phyloP scores from a whole-genome alignment of 2,888 invertebrate species.

The Apodemia duryi region DNA sequence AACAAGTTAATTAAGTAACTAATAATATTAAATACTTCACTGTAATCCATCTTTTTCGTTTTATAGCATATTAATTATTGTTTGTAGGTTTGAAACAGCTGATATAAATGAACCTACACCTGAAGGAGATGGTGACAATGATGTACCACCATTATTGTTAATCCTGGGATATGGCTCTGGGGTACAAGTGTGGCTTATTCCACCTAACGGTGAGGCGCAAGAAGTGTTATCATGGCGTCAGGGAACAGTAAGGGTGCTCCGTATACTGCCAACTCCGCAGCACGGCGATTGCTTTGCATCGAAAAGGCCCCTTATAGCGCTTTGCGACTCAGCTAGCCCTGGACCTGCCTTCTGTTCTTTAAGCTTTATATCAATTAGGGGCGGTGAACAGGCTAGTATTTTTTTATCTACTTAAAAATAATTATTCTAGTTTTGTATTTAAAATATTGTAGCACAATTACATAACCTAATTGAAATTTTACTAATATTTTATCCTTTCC shows the following conservation, averaged over 20 bases:
- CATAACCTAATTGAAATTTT: no score
- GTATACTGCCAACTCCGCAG: conserved; percentile 90
- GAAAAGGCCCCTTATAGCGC: conserved; percentile 92
- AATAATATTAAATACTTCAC: background rate
- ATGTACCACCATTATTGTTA: conserved; percentile 89
- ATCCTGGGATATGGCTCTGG: conserved; percentile 83
- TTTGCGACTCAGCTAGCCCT: conserved; percentile 91
- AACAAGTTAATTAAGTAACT: no score
- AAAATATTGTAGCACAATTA: no score
- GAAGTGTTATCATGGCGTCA: conserved; percentile 97
- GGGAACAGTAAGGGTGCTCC: conserved; percentile 90
- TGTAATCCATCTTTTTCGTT: background rate
- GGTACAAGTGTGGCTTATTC: conserved; percentile 89
- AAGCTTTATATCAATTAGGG: conserved; percentile 90
- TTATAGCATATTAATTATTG: background rate
- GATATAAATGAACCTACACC: conserved; percentile 89
- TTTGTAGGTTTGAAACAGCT: conserved; percentile 87
- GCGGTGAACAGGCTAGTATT: conserved; percentile 84
- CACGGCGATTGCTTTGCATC: conserved; percentile 85
- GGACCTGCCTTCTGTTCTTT: conserved; percentile 88
- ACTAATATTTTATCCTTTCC: no score
- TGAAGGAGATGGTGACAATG: conserved; percentile 83
- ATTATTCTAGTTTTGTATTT: background rate
- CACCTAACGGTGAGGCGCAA: conserved; percentile 94
- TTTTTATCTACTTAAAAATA: conserved; percentile 6